phyloP scores from a whole-genome alignment of 1,140 invertebrate genomes.

The Conus betulinus region DNA sequence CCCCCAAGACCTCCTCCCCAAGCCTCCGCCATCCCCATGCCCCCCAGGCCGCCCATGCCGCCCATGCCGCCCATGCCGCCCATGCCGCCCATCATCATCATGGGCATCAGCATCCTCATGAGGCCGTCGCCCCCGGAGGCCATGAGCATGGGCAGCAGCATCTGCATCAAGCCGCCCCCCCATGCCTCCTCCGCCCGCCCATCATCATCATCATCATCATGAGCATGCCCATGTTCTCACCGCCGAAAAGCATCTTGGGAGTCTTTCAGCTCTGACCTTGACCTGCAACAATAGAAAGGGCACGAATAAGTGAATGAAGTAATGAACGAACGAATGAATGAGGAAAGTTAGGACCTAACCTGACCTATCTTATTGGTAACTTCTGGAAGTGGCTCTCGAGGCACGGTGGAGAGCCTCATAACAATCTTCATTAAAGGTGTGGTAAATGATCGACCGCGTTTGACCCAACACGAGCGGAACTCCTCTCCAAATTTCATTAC shows the following conservation, averaged over 20 bases:
- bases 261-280: too few species aligned
- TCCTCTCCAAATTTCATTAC: too few species aligned
- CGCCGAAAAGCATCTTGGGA: not conserved
- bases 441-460: too few species aligned
- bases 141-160: slow-evolving; percentile 12
- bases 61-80: slow-evolving; percentile 5
- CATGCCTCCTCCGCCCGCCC: not conserved
- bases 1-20: not conserved
- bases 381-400: too few species aligned
- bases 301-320: too few species aligned
- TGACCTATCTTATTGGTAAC: too few species aligned
- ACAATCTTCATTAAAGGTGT: too few species aligned
- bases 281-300: too few species aligned
- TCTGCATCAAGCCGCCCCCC: slow-evolving; percentile 11
- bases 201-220: slow-evolving; percentile 29
- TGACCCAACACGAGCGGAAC: too few species aligned
- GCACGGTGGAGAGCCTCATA: too few species aligned
- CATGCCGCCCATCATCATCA: not conserved
- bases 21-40: not conserved
- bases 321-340: too few species aligned
- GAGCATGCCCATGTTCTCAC: not conserved
- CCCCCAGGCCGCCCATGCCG: not conserved
- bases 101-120: slow-evolving; percentile 1
- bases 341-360: too few species aligned
- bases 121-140: not conserved